Base-by-base conservation (phyloP, 2,113 vertebrate genomes). In the Hippocampus abdominalis region DNA sequence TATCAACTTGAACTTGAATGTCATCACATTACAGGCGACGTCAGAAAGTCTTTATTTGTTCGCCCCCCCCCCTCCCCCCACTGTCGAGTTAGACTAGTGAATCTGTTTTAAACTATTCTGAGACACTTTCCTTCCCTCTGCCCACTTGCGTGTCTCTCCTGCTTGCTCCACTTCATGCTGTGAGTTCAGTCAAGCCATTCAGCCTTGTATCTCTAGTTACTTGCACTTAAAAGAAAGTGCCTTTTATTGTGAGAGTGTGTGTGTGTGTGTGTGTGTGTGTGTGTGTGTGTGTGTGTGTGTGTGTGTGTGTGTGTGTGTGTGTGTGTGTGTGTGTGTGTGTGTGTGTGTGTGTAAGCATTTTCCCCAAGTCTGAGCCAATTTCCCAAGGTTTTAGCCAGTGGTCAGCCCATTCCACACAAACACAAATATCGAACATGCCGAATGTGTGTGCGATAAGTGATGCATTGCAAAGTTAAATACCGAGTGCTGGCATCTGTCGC, bases 41-140 rank as follows among this genome's bases (percentile, higher is more conserved):
- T 1, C 46, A 48, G 46, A 48, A 48, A 48, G 46, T 48, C 3
- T 44, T 44, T 10, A 44, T 13, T 44, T 44, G 2, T 44, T 44
- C 5, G 32, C 32, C 32, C 32, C 5, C 32, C 32, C n/a, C n/a
- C n/a, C n/a, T n/a, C n/a, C n/a, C n/a, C n/a, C 32, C 3, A 64
- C 64, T 56, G 61, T 64, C 44, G 49, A 71, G 69, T 71, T 71
- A 87, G 63, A 88, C 69, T 76, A 77, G 71, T 0, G 15, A 79
- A 84, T 78, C 73, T 81, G 86, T 89, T 84, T 64, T 20, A 64
- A 63, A 69, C 78, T 77, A 72, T 86, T 84, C 79, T 65, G 72
- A 79, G 81, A 79, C 80, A 64, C 8, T 3, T 56, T 74, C 44
- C 27, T 36, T 48, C 63, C 48, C 12, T 73, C 73, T 70, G 18